These are phyloP conservation scores for Lysiphlebus fabarum DNA, from an alignment of 1,140 invertebrate genomes.

Conservation along the genomic window DNA sequence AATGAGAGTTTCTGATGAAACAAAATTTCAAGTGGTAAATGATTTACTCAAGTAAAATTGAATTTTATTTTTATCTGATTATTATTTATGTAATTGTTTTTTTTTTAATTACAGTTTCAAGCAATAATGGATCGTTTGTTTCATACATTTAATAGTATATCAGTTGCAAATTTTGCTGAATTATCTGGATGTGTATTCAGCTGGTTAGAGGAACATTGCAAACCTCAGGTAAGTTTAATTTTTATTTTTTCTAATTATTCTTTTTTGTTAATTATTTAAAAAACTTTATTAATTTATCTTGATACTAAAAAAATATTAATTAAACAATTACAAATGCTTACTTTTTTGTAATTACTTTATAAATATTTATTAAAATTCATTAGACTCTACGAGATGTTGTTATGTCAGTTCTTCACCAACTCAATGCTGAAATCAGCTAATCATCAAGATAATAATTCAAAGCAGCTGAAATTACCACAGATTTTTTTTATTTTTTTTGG, in stretches of 20 bases:
- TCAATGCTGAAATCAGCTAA: conserved; percentile 62
- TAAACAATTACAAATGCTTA: conserved; percentile 1
- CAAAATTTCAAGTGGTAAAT: conserved; percentile 96
- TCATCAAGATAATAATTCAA: conserved; percentile 19
- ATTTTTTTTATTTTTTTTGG: neutral
- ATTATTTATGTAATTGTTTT: conserved; percentile 23
- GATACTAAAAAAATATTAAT: too few relatives aligned
- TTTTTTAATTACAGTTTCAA: conserved; percentile 72
- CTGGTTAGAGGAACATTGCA: conserved; percentile 96
- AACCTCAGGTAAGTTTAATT: conserved; percentile 79
- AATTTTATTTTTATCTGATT: conserved; percentile 3
- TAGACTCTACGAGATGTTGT: conserved; percentile 77
- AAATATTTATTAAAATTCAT: conserved; percentile 33
- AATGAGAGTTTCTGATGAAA: conserved; percentile 85
- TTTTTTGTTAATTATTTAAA: too few relatives aligned
- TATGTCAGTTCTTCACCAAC: conserved; percentile 69
- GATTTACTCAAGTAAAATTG: conserved; percentile 27
- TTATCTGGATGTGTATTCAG: conserved; percentile 90
- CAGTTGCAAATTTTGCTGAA: conserved; percentile 88
- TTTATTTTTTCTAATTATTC: too few relatives aligned
- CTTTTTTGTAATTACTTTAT: too few relatives aligned
- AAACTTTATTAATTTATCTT: too few relatives aligned
- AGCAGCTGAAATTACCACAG: too few relatives aligned
- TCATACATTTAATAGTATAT: conserved; percentile 83
- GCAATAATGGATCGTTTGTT: conserved; percentile 92